phyloP scores from a whole-genome alignment of 2,797 vertebrate species.

The Myotis daubentonii region DNA sequence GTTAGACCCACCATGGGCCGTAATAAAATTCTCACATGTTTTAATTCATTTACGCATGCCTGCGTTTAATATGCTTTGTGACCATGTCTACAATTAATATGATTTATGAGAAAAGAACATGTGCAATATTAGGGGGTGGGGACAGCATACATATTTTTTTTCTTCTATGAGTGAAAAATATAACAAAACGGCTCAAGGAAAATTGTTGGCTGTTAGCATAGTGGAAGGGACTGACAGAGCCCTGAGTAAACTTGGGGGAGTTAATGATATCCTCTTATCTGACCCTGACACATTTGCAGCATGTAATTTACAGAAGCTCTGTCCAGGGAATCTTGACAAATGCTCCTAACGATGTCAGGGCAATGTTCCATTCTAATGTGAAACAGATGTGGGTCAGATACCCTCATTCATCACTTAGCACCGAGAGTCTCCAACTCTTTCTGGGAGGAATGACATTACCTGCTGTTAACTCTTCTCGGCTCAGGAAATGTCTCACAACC shows the following conservation, averaged over 20 bases:
- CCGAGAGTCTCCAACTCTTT: constrained; percentile 83
- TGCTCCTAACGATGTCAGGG: constrained; percentile 90
- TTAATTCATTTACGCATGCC: constrained; percentile 89
- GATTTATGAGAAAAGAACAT: constrained; percentile 87
- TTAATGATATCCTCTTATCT: constrained; percentile 91
- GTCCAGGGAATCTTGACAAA: constrained; percentile 92
- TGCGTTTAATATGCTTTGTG: constrained; percentile 86
- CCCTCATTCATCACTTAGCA: constrained; percentile 90
- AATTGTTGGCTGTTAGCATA: constrained; percentile 82
- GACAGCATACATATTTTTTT: constrained; percentile 73
- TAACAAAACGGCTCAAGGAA: constrained; percentile 84
- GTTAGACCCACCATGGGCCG: constrained; percentile 74
- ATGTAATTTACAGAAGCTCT: constrained; percentile 94
- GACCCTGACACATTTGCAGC: constrained; percentile 92
- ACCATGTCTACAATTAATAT: constrained; percentile 88
- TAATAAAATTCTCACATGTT: constrained; percentile 88
- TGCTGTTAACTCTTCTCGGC: constrained; percentile 84
- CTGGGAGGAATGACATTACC: constrained; percentile 87
- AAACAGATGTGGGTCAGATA: constrained; percentile 94
- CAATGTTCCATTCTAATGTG: constrained; percentile 91
- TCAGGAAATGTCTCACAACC: constrained; percentile 66
- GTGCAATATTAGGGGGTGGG: constrained; percentile 76
- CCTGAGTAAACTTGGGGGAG: constrained; percentile 87
- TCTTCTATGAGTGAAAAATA: constrained; percentile 84
- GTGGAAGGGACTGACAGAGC: constrained; percentile 84